Evolutionary conservation across 2,888 invertebrate genomes (phyloP).

Genomic region (Antheraea yamamai): DNA sequence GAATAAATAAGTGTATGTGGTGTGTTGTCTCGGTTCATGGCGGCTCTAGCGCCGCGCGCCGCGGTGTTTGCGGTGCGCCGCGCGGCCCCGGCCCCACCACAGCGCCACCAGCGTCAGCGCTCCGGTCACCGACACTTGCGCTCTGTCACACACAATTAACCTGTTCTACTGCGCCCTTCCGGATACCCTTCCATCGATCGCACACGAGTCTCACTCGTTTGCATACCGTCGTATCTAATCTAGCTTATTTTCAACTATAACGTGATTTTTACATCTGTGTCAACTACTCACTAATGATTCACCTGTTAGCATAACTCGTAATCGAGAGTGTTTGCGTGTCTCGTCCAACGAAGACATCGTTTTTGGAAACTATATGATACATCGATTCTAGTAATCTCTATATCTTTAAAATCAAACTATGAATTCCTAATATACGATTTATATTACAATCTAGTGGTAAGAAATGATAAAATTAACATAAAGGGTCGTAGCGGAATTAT

Average conservation of each 20-base stretch:
- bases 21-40: conserved; percentile 61
- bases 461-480: conserved; percentile 28
- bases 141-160: conserved; percentile 44
- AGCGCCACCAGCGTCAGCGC: conserved; percentile 67
- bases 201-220: neutral
- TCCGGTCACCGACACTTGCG: conserved; percentile 59
- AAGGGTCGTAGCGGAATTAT: conserved; percentile 29
- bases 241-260: neutral
- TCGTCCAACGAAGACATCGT: neutral
- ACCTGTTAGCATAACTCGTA: neutral
- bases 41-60: conserved; percentile 81
- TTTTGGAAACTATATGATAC: neutral
- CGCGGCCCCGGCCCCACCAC: conserved; percentile 64
- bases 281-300: neutral
- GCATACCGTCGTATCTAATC: neutral
- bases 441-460: conserved; percentile 18
- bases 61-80: conserved; percentile 80
- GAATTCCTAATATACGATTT: conserved; percentile 16
- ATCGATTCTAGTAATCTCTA: neutral
- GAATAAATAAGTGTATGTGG: conserved; percentile 65
- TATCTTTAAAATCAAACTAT: neutral
- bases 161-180: neutral
- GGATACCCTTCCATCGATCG: neutral
- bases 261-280: conserved; percentile 2
- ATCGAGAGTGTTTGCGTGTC: conserved; percentile 4